Percentiles rank a stretch among this genome's conserved stretches.
Conservation (phyloP, 2,888 invertebrate species). For the Dynastes maya region DNA sequence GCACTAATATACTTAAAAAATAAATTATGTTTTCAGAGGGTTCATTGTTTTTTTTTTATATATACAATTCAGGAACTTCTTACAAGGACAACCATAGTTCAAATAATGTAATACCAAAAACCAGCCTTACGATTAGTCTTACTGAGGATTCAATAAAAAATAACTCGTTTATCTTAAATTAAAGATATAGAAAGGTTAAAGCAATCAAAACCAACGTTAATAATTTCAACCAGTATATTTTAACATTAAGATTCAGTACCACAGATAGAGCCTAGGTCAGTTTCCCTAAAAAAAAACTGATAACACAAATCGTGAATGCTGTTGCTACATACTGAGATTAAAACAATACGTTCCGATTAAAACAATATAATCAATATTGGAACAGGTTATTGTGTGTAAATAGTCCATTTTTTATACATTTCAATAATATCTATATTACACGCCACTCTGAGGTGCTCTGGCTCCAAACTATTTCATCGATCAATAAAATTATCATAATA, state of each 20-base stretch:
- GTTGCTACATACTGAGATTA: conserved; percentile 27
- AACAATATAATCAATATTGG: conserved; percentile 32
- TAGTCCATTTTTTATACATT: conserved; percentile 20
- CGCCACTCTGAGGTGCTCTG: conserved; percentile 12
- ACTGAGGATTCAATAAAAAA: background rate
- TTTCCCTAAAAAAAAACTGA: conserved; percentile 14
- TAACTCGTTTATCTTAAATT: no score
- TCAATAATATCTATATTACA: conserved; percentile 34
- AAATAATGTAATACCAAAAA: no score
- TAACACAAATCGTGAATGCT: conserved; percentile 31
- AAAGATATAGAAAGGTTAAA: background rate
- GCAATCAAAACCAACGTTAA: background rate
- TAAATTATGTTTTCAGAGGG: background rate
- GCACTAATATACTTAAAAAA: background rate
- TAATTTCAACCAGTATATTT: conserved; percentile 40
- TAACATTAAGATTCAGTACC: conserved; percentile 45
- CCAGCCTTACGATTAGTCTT: background rate
- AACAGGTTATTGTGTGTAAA: conserved; percentile 32
- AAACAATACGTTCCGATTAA: conserved; percentile 39
- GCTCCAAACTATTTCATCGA: conserved; percentile 15
- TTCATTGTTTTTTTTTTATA: no score
- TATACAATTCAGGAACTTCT: no score
- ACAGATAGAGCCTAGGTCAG: conserved; percentile 37
- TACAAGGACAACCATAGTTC: no score
- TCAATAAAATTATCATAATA: conserved; percentile 21